Evolutionary conservation across 92 coral and sea anemone species (phyloP).

Genomic region (Porites rus): DNA sequence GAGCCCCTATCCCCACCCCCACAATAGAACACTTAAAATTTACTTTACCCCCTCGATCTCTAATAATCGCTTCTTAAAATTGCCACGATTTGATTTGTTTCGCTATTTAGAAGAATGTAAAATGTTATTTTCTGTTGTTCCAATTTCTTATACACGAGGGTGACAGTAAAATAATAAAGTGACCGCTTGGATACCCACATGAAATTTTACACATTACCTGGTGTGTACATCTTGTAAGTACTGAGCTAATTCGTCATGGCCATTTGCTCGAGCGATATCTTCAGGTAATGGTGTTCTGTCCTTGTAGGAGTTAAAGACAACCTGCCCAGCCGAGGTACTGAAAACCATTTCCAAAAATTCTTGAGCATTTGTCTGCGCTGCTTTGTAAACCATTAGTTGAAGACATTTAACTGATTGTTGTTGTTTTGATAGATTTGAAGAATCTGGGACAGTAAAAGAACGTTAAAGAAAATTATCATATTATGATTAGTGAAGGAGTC

Average conservation of each 20-base stretch:
- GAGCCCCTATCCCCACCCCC: no score
- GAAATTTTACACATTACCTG: neutral
- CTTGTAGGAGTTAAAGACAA: conserved; percentile 27
- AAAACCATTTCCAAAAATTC: conserved; percentile 55
- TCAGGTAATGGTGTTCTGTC: conserved; percentile 45
- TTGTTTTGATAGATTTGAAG: neutral
- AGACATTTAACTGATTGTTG: conserved; percentile 12
- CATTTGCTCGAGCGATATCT: conserved; percentile 50
- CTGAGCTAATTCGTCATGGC: conserved; percentile 37
- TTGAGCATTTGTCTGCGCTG: conserved; percentile 38
- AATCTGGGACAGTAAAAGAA: neutral
- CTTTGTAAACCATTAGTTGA: conserved; percentile 38
- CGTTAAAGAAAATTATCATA: no score
- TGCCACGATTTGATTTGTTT: no score
- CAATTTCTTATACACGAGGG: no score
- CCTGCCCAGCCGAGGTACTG: conserved; percentile 25
- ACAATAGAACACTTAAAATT: no score
- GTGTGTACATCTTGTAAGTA: conserved; percentile 26
- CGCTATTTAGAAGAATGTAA: no score
- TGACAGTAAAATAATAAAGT: no score
- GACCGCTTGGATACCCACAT: no score
- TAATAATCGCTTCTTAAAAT: no score
- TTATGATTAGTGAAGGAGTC: no score
- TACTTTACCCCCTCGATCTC: no score
- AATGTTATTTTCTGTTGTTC: no score